Evolutionary conservation across 2,113 vertebrate species (phyloP), one percentile per base, ranked within the genome.

Genomic region (Montifringilla adamsi): DNA sequence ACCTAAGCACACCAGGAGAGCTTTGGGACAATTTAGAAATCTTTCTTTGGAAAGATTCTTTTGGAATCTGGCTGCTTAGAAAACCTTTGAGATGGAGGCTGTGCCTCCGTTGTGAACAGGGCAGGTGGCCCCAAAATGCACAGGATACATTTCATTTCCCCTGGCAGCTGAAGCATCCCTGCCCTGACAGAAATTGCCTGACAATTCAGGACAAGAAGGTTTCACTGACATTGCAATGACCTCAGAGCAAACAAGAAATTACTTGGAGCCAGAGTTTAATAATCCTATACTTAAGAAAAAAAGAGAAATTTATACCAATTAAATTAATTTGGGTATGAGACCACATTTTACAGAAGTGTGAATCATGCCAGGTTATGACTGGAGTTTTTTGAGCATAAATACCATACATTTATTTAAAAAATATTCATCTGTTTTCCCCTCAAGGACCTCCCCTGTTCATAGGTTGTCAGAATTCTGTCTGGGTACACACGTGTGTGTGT

Each of bases 401-500:
- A 31, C 1, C 10, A n/a, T 35, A 33, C 4, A 31, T 31, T 53
- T 58, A 64, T 18, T 37, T 2, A 15, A 69, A 77, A 58, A 39
- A 30, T 1, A 53, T 30, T 31, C 33, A 62, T 80, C 16, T 63
- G 20, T 14, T 77, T 66, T 6, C 13, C 10, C 5, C 7, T 80
- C 46, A 66, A 11, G 31, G 43, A n/a, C 13, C n/a, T 92, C 5
- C 11, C 10, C 22, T 74, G 11, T 77, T 43, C 12, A 22, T 19
- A 41, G 14, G 13, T 84, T 11, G 53, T 58, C 55, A 58, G 46
- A 83, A 75, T 68, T 67, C 50, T 75, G 12, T 13, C 28, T 62
- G 67, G 46, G 37, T 15, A 55, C 17, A 21, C 13, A 2, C 4
- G 7, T 58, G 3, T 58, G 7, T 16, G 0, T 77, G 18, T 3